Evolutionary conservation across 2,888 invertebrate species (phyloP).

Genomic region (Stenodera caucasica): DNA sequence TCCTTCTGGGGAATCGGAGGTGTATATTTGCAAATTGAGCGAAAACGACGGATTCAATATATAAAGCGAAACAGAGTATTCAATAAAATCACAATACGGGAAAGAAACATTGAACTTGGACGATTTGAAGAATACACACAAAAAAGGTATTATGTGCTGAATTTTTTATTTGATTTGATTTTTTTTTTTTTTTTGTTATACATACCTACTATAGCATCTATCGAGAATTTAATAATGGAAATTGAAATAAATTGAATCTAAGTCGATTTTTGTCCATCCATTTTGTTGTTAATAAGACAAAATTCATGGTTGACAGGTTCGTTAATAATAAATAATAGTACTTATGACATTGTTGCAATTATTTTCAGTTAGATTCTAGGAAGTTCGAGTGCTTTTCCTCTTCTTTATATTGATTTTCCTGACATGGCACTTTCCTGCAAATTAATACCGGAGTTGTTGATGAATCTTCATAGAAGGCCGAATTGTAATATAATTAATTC

Average conservation of each 20-base stretch:
- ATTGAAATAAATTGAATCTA: not conserved
- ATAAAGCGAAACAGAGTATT: not conserved
- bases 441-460: conserved; percentile 28
- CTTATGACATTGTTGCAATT: conserved; percentile 23
- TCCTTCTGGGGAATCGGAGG: not conserved
- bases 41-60: conserved; percentile 8
- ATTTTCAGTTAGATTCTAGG: conserved; percentile 17
- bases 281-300: not conserved
- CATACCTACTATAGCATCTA: too few relatives aligned
- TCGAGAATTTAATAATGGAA: not conserved
- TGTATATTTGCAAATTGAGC: conserved; percentile 14
- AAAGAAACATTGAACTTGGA: not conserved
- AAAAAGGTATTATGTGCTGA: not conserved
- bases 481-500: conserved; percentile 27
- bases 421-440: conserved; percentile 28
- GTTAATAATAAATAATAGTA: conserved; percentile 16
- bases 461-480: conserved; percentile 27
- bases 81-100: conserved; percentile 5
- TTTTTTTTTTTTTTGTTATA: too few relatives aligned
- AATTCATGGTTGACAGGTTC: not conserved
- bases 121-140: not conserved
- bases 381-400: not conserved
- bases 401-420: conserved; percentile 23
- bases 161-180: too few relatives aligned
- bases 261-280: not conserved